Conservation (phyloP, 2,888 invertebrate genomes). For the Biston stratarius region DNA sequence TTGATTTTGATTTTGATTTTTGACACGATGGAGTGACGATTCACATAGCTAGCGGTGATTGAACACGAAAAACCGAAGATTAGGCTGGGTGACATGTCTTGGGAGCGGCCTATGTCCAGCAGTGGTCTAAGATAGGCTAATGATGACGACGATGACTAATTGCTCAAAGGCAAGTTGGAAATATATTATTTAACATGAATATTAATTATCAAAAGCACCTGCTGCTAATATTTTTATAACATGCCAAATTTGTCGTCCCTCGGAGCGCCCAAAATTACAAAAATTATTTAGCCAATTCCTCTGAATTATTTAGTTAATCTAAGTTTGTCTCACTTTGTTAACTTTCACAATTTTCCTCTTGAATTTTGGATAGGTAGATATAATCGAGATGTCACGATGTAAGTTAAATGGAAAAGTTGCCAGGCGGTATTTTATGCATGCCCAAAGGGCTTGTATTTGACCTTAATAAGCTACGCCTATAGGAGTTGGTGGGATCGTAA, state of each 20-base stretch:
- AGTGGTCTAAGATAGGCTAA: no score
- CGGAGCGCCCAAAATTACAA: conserved; percentile 22
- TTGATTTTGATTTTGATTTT: no score
- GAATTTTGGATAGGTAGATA: conserved; percentile 62
- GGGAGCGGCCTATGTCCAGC: no score
- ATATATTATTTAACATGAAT: not conserved
- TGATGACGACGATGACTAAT: no score
- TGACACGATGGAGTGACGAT: no score
- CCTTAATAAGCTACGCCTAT: conserved; percentile 53
- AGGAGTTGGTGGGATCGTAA: conserved; percentile 36
- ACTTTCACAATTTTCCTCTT: conserved; percentile 50
- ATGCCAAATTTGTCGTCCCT: not conserved
- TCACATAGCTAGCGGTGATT: no score
- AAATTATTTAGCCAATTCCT: conserved; percentile 40
- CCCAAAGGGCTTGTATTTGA: conserved; percentile 62
- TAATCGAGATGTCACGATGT: conserved; percentile 70
- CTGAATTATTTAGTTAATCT: conserved; percentile 54
- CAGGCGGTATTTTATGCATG: conserved; percentile 67
- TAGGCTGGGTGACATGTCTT: no score
- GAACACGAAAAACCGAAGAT: no score
- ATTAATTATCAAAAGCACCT: not conserved
- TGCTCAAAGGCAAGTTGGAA: no score
- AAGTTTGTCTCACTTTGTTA: conserved; percentile 60
- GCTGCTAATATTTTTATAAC: not conserved
- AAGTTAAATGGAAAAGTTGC: conserved; percentile 82